Evolutionary conservation across 2,797 vertebrate genomes (phyloP).

Genomic region (Peromyscus attwateri): DNA sequence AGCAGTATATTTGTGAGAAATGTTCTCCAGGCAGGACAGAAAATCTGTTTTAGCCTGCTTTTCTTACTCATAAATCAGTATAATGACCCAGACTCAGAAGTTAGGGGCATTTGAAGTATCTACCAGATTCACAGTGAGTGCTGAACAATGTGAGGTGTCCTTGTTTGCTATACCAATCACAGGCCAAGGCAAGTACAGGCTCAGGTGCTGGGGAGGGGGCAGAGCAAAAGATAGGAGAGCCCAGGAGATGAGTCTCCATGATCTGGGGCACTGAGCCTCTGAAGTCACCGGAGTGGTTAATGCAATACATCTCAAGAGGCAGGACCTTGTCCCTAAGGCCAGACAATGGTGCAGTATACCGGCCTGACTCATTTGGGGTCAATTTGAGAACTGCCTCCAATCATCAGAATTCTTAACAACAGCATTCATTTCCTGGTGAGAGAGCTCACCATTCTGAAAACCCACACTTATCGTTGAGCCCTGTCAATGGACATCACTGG

Average conservation of each 20-base stretch:
- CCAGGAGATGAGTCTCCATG: background rate
- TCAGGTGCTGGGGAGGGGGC: background rate
- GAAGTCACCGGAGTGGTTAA: background rate
- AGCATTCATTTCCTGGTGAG: background rate
- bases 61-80: background rate
- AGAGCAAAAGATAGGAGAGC: background rate
- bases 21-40: background rate
- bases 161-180: background rate
- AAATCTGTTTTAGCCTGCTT: background rate
- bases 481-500: background rate
- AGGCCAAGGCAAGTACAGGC: rapidly evolving
- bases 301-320: background rate
- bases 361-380: constrained; percentile 44
- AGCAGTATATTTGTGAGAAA: no score
- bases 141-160: background rate
- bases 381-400: background rate
- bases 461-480: rapidly evolving
- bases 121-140: rapidly evolving
- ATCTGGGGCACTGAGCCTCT: background rate
- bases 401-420: background rate
- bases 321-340: background rate
- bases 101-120: background rate
- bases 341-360: background rate
- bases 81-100: background rate
- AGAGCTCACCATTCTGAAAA: background rate